Base-by-base conservation (phyloP, 92 coral and sea anemone genomes). In the Micromussa lordhowensis region DNA sequence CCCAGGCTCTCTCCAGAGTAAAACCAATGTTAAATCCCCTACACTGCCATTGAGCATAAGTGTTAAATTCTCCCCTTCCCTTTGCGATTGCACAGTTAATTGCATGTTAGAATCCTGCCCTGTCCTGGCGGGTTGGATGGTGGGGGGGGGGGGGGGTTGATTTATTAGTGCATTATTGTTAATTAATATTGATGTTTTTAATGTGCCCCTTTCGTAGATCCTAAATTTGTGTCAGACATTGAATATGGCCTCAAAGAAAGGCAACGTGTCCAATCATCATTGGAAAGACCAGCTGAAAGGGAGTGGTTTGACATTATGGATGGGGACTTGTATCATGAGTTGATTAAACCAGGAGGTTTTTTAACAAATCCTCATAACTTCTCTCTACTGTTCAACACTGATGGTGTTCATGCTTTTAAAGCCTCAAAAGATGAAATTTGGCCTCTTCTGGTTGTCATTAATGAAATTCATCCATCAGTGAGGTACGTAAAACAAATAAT, bases 291-390 rank as follows among this genome's bases (percentile, higher is more conserved):
- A n/a, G n/a, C n/a, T 36, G 86, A 35, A 40, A 83, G 87, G 44
- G 79, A 83, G 87, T 83, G 87, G 87, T 83, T 5, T 68, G 87
- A 83, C 66, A 69, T 83, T 19, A 83, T 83, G 87, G 87, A 83
- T 83, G 87, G 87, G 40, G 87, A 83, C 66, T 11, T 83, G 24
- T 83, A 83, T 29, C 31, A 68, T 29, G 77, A 68, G 59, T 79
- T 83, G 63, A 24, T 83, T 17, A 69, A 59, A 21, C 87, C 87
- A 66, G 78, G 78, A 34, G 79, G 87, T 24, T 59, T 83, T 40
- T 58, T 83, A 35, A 83, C 77, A 7, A 83, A 68, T 54, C 18
- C 28, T 5, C 12, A 83, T 32, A 83, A 83, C 87, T 5, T 83
- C 55, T 83, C 87, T 66, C 38, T 83, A 28, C 26, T 51, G 58